Conservation (phyloP, 1,140 invertebrate genomes). For the Papilio polytes region DNA sequence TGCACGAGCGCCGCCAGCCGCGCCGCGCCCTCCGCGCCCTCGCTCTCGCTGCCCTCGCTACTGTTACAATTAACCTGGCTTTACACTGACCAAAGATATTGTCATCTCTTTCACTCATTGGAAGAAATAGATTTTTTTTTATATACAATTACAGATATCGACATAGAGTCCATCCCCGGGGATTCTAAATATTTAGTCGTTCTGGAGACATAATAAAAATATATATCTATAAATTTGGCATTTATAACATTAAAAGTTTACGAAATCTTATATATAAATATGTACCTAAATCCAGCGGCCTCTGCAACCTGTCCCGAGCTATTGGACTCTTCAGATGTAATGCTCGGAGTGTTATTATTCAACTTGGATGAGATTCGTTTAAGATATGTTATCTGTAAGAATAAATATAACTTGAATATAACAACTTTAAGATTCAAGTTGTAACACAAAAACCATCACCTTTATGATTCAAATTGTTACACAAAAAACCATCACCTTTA, state of each 20-base stretch:
- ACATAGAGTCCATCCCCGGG: no score
- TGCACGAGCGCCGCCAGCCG: slow-evolving; percentile 64
- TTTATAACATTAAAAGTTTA: neutral
- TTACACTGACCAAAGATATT: neutral
- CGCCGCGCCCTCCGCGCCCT: slow-evolving; percentile 46
- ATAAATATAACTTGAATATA: neutral
- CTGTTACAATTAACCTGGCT: slow-evolving; percentile 7
- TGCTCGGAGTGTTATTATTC: slow-evolving; percentile 72
- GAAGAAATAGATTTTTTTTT: no score
- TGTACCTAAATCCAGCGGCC: slow-evolving; percentile 58
- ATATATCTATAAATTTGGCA: no score
- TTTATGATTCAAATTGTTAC: no score
- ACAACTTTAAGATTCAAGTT: no score
- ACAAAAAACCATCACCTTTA: no score
- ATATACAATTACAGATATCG: no score
- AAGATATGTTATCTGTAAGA: slow-evolving; percentile 69
- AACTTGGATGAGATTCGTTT: slow-evolving; percentile 72
- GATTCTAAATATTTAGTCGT: no score
- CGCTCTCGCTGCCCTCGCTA: slow-evolving; percentile 50
- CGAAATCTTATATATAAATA: neutral
- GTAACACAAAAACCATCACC: no score
- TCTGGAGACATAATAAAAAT: no score
- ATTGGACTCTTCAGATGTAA: slow-evolving; percentile 56
- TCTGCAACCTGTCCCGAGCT: slow-evolving; percentile 51
- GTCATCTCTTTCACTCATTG: neutral